Evolutionary conservation across 2,888 invertebrate species (phyloP).

Genomic region (Hofmannophila pseudospretella): DNA sequence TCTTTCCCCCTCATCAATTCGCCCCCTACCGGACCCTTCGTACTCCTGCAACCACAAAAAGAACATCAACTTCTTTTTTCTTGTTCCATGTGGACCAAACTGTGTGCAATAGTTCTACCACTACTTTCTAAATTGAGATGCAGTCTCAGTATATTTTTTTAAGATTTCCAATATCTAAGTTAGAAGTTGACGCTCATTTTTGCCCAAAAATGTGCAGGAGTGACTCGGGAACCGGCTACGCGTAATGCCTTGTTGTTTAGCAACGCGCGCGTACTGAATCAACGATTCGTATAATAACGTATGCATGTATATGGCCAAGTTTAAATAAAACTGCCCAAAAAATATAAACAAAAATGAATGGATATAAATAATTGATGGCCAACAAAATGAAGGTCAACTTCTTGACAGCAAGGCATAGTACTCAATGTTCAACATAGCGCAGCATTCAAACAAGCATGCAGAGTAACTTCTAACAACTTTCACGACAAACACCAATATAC

Average conservation of each 20-base stretch:
- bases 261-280: constrained; percentile 65
- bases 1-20: constrained; percentile 69
- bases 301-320: constrained; percentile 68
- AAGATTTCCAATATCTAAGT: constrained; percentile 65
- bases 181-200: constrained; percentile 94
- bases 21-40: constrained; percentile 82
- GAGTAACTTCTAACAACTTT: constrained; percentile 14
- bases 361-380: constrained; percentile 89
- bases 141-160: constrained; percentile 60
- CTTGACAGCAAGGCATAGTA: constrained; percentile 86
- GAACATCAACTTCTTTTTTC: constrained; percentile 94
- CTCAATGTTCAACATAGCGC: constrained; percentile 68
- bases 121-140: constrained; percentile 77
- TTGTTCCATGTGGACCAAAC: constrained; percentile 63
- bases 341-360: constrained; percentile 74
- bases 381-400: constrained; percentile 97
- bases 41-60: constrained; percentile 93
- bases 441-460: constrained; percentile 75
- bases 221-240: constrained; percentile 70
- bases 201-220: constrained; percentile 82
- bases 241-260: constrained; percentile 68
- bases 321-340: constrained; percentile 69
- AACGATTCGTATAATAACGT: constrained; percentile 54
- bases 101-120: constrained; percentile 72
- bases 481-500: constrained; percentile 4